phyloP scores from a whole-genome alignment of 2,113 vertebrate species.

The Stictonetta naevosa region DNA sequence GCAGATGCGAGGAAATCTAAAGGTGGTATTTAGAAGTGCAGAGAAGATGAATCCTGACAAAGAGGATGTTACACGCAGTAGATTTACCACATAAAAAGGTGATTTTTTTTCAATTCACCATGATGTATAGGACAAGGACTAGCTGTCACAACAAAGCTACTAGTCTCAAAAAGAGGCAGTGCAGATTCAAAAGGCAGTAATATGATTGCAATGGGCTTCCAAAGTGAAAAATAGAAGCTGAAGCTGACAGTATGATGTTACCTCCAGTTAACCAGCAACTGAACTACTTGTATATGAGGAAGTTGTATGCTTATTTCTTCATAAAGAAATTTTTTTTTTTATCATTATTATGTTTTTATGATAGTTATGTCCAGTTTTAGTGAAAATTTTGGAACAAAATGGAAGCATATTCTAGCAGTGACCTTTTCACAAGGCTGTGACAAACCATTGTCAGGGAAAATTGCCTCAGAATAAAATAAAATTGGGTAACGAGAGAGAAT shows the following conservation, averaged over 20 bases:
- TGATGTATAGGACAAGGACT: not conserved
- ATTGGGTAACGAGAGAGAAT: not conserved
- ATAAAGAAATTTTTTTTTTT: not conserved
- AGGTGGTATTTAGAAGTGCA: not conserved
- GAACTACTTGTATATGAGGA: not conserved
- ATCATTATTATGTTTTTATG: not conserved
- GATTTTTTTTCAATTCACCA: not conserved
- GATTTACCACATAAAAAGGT: not conserved
- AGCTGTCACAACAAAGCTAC: not conserved
- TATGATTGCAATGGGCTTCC: not conserved
- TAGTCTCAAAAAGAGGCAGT: not conserved
- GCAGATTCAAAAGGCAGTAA: not conserved
- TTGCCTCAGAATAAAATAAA: not conserved
- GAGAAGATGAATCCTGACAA: not conserved
- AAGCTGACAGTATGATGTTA: not conserved
- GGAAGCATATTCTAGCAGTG: not conserved
- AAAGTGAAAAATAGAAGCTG: not conserved
- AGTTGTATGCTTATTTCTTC: not conserved
- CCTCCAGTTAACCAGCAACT: not conserved
- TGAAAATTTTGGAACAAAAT: not conserved
- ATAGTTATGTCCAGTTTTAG: not conserved
- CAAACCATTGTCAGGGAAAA: not conserved
- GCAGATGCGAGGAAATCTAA: not conserved
- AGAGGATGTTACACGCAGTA: not conserved
- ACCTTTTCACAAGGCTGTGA: not conserved